Percentiles rank a stretch among this genome's conserved stretches.
Evolutionary conservation across 92 coral and sea anemone genomes (phyloP).

Genomic region (Epizoanthus ramosus): DNA sequence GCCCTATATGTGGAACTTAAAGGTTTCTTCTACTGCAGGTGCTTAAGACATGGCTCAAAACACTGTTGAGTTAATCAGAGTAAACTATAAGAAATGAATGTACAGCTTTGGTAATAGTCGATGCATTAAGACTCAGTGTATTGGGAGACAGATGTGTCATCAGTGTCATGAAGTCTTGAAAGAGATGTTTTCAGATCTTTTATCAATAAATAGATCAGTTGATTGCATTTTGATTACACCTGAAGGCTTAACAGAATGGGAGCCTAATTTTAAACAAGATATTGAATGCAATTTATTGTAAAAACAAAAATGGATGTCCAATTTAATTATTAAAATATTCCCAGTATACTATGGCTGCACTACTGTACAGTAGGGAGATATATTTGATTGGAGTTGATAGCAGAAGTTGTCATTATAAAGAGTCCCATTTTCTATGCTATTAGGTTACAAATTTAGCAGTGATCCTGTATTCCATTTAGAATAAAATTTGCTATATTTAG

Average conservation of each 20-base stretch:
- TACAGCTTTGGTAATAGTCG: background rate
- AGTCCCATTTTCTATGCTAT: background rate
- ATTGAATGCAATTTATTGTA: background rate
- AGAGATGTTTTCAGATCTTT: background rate
- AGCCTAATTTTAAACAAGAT: background rate
- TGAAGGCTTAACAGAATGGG: background rate
- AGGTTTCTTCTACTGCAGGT: too few relatives aligned
- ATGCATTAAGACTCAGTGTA: too few relatives aligned
- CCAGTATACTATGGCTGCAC: too few relatives aligned
- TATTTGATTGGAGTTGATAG: too few relatives aligned
- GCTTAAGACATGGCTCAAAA: too few relatives aligned
- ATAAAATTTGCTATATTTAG: background rate
- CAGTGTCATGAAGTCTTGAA: background rate
- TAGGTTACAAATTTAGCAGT: background rate
- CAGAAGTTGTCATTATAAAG: too few relatives aligned
- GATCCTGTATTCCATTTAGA: background rate
- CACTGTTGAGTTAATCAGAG: background rate
- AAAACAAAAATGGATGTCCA: background rate
- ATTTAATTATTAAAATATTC: too few relatives aligned
- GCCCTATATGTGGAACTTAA: too few relatives aligned
- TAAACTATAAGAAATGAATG: background rate
- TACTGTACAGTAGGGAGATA: too few relatives aligned
- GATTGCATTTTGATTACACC: constrained; percentile 20
- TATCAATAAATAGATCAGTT: constrained; percentile 14
- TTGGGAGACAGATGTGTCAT: constrained; percentile 8